Base-by-base conservation (phyloP, 2,888 invertebrate species). In the Noctua fimbriata region DNA sequence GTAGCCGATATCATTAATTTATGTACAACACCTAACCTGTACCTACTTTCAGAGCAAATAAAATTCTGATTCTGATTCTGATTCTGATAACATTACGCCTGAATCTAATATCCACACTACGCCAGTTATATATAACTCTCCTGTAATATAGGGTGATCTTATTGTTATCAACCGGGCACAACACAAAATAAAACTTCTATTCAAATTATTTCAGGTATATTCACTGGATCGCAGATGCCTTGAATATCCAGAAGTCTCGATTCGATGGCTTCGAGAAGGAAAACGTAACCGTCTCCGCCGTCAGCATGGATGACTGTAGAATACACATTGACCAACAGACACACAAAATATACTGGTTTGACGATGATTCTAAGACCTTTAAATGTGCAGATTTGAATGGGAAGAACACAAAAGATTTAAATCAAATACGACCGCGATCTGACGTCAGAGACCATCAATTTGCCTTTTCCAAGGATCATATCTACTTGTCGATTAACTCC, bases 401-500 rank as follows among this genome's bases (percentile, higher is more conserved):
- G 4, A 65, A 65, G 10, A 65, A 65, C 36, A 4, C 36, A 10
- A 65, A 10, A 36, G 36, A 65, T 14, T 2, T 21, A 14, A 36
- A 36, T 10, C 21, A 21, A 18, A 2, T 49, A 65, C 65, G 65
- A 21, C 65, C 65, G 3, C 32, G 10, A 21, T 4, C 21, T 65
- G 14, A 52, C 2, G 0, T 52, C 21, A 7, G 21, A 21, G 9
- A 7, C 7, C 52, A 21, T 52, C 18, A 2, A 52, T 6, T 63
- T 16, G 7, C 21, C 1, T 14, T 47, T 49, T n/a, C 47, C 18
- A 69, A 69, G 5, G 24, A 69, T 69, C n/a, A 69, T 69, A 3
- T 69, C 9, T 69, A 49, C 69, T 69, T 97, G 93, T 97, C 1
- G 12, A 21, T 18, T 7, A 4, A 2, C 5, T 10, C 36, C 36